Conservation (phyloP, 1,140 invertebrate species). For the Hyposmocoma kahamanoa region DNA sequence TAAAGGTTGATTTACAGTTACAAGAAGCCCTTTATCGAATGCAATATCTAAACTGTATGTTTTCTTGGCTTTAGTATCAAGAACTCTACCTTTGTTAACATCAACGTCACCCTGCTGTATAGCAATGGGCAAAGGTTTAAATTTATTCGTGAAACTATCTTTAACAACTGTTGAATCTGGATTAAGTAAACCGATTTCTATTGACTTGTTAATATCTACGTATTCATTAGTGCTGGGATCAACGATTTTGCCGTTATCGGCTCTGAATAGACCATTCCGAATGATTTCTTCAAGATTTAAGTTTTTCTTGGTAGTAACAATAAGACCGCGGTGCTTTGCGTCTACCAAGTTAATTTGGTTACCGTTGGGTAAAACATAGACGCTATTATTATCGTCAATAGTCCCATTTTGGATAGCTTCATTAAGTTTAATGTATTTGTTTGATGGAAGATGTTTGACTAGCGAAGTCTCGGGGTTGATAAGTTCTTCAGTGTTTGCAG, state of each 20-base stretch:
- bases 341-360: constrained; percentile 80
- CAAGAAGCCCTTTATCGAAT: constrained; percentile 81
- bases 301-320: constrained; percentile 82
- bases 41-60: constrained; percentile 83
- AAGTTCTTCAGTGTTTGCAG: constrained; percentile 85
- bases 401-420: constrained; percentile 84
- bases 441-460: constrained; percentile 81
- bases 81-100: constrained; percentile 81
- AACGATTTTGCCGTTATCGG: constrained; percentile 85
- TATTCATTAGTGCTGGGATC: constrained; percentile 83
- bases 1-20: constrained; percentile 82
- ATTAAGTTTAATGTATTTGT: constrained; percentile 82
- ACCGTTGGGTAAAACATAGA: constrained; percentile 78
- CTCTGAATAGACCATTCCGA: constrained; percentile 82
- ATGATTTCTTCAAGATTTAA: constrained; percentile 86
- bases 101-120: constrained; percentile 89
- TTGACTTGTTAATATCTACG: constrained; percentile 81
- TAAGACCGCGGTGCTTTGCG: constrained; percentile 81
- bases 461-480: constrained; percentile 87
- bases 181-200: constrained; percentile 84
- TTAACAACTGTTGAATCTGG: constrained; percentile 84
- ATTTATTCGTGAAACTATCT: constrained; percentile 82
- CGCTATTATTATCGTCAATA: constrained; percentile 82
- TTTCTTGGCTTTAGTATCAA: constrained; percentile 85
- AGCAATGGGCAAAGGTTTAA: constrained; percentile 82